Evolutionary conservation across 1,140 invertebrate genomes (phyloP).

Genomic region (Notospermus geniculatus): DNA sequence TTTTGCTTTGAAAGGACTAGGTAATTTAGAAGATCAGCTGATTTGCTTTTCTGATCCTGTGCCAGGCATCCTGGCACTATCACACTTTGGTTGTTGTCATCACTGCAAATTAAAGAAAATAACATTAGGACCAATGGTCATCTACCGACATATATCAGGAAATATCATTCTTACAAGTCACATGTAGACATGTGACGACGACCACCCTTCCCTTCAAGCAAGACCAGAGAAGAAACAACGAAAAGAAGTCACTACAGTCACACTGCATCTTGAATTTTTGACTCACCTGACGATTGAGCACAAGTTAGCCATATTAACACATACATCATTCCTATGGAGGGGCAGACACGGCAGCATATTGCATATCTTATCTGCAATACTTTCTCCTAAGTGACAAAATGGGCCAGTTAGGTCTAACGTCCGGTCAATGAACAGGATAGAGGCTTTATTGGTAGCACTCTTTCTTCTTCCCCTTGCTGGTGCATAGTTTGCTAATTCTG

Average conservation of each 20-base stretch:
- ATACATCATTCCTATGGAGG: constrained; percentile 66
- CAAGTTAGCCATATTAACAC: constrained; percentile 65
- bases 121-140: neutral
- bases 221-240: no score
- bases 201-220: no score
- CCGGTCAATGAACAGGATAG: constrained; percentile 67
- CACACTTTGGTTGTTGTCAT: neutral
- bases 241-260: no score
- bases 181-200: no score
- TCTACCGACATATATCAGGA: no score
- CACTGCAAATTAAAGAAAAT: neutral
- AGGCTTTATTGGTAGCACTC: constrained; percentile 59
- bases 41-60: neutral
- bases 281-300: constrained; percentile 61
- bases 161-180: no score
- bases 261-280: no score
- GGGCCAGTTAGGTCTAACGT: constrained; percentile 65
- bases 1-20: neutral
- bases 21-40: neutral
- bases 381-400: constrained; percentile 63
- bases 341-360: constrained; percentile 64
- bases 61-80: constrained; percentile 7
- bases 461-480: constrained; percentile 41
- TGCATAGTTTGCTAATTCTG: constrained; percentile 58
- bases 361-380: constrained; percentile 65